phyloP scores from a whole-genome alignment of 1,140 invertebrate species.

The Heliothis subflexa region DNA sequence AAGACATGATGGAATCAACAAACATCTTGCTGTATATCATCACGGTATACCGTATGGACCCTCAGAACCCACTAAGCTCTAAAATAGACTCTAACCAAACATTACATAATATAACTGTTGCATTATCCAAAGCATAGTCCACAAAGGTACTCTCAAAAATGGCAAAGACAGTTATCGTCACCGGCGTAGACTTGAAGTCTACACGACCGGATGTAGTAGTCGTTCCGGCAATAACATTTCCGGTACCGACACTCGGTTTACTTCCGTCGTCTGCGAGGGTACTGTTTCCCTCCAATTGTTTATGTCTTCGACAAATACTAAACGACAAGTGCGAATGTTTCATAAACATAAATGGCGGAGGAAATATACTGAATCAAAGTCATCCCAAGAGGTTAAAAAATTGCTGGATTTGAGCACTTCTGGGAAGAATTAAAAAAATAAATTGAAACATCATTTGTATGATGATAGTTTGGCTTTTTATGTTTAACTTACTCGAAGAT shows the following conservation, averaged over 20 bases:
- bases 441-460: too few relatives aligned
- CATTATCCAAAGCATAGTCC: slow-evolving; percentile 14
- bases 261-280: slow-evolving; percentile 77
- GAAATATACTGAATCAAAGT: not conserved
- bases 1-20: too few relatives aligned
- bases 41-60: too few relatives aligned
- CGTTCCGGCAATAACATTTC: slow-evolving; percentile 82
- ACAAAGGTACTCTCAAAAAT: slow-evolving; percentile 52
- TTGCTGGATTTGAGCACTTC: too few relatives aligned
- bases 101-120: slow-evolving; percentile 28
- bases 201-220: slow-evolving; percentile 77
- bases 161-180: slow-evolving; percentile 52
- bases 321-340: slow-evolving; percentile 52
- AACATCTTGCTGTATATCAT: too few relatives aligned
- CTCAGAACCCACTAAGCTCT: too few relatives aligned
- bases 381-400: too few relatives aligned
- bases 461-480: too few relatives aligned
- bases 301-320: slow-evolving; percentile 75
- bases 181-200: slow-evolving; percentile 75
- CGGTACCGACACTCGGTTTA: slow-evolving; percentile 76
- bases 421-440: too few relatives aligned
- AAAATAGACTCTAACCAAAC: not conserved
- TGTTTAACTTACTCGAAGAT: too few relatives aligned
- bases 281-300: slow-evolving; percentile 79
- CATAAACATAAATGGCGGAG: slow-evolving; percentile 12